A percentile compares a stretch with the other conserved stretches of the same genome.
Conservation (phyloP, 2,888 invertebrate species). For the Tetranychus truncatus region DNA sequence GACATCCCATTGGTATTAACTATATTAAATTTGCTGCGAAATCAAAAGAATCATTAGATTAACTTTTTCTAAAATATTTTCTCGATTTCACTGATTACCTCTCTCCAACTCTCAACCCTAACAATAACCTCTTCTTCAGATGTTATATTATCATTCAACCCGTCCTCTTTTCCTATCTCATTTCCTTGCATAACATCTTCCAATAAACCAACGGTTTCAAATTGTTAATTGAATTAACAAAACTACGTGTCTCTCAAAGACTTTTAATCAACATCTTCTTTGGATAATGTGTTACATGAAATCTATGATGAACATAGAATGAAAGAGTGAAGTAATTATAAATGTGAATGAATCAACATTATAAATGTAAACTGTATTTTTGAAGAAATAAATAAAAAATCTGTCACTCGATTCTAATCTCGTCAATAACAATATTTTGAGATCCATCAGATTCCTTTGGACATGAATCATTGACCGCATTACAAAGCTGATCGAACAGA, state of each 20-base stretch:
- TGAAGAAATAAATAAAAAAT: too few species aligned
- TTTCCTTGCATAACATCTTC: neutral
- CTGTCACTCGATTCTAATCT: neutral
- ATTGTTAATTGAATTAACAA: neutral
- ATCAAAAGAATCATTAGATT: neutral
- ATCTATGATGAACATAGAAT: too few species aligned
- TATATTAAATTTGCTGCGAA: neutral
- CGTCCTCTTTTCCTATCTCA: neutral
- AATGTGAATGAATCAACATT: too few species aligned
- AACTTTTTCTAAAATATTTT: neutral
- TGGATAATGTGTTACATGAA: too few species aligned
- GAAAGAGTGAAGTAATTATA: too few species aligned
- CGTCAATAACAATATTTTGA: neutral
- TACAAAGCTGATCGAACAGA: neutral
- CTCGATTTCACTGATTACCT: neutral
- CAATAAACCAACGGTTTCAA: neutral
- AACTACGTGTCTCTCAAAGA: too few species aligned
- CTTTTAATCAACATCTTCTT: too few species aligned
- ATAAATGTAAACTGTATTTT: too few species aligned
- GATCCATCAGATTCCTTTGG: neutral
- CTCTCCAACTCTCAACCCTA: neutral
- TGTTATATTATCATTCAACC: neutral
- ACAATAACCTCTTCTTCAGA: neutral
- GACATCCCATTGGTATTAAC: slow-evolving; percentile 3
- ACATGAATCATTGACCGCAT: neutral